Percentiles rank a stretch among this genome's conserved stretches.
Conservation (phyloP, 2,113 vertebrate genomes). For the Montifringilla adamsi region DNA sequence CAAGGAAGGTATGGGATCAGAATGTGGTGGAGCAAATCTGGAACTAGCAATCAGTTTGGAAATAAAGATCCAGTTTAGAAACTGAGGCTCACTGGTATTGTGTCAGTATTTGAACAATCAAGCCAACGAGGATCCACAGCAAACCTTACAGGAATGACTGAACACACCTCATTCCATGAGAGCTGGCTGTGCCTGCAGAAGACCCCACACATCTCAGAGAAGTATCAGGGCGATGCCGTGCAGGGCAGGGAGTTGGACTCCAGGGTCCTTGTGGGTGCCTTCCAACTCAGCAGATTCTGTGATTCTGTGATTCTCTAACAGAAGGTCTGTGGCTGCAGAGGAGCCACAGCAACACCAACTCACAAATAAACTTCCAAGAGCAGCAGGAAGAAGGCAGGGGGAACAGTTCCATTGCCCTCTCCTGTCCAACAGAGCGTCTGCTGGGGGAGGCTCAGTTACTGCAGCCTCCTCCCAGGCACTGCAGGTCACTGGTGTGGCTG, state of each 20-base stretch:
- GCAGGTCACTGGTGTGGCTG: not conserved
- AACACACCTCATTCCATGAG: not conserved
- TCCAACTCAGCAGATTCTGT: not conserved
- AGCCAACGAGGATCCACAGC: not conserved
- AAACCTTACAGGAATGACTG: not conserved
- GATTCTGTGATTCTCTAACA: not conserved
- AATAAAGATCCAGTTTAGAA: not conserved
- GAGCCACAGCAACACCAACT: not conserved
- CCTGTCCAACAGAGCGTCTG: not conserved
- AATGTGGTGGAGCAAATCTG: not conserved
- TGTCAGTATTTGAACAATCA: accelerated
- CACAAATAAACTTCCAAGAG: not conserved
- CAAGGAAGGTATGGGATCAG: not conserved
- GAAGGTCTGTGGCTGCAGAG: not conserved
- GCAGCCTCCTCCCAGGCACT: not conserved
- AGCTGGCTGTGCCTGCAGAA: not conserved
- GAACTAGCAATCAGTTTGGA: not conserved
- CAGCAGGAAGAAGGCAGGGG: not conserved
- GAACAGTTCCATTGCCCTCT: slow-evolving; percentile 2
- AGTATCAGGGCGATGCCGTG: not conserved
- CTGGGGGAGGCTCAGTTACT: not conserved
- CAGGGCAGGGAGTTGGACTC: not conserved
- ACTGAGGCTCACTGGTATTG: not conserved
- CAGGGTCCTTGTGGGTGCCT: not conserved
- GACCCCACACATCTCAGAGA: not conserved